Percentiles rank a stretch among this genome's conserved stretches.
Evolutionary conservation across 2,113 vertebrate genomes (phyloP).

Genomic region (Platichthys flesus): DNA sequence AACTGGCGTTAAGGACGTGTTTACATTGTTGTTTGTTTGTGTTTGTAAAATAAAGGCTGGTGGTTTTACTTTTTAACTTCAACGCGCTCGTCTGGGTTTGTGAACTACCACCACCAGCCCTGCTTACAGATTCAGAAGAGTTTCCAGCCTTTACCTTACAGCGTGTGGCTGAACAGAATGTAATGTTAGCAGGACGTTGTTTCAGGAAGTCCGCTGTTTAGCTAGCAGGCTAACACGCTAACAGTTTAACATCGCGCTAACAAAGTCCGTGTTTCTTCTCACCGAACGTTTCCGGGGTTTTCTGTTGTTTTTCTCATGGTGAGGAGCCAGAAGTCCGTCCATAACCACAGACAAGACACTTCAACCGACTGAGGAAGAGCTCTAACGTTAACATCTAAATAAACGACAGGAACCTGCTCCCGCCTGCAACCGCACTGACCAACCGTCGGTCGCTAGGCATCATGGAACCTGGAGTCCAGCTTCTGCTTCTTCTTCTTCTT

Average conservation of each 20-base stretch:
- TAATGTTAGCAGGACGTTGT: slow-evolving; percentile 7
- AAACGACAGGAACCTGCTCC: slow-evolving; percentile 13
- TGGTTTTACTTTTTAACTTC: background rate
- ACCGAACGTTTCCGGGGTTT: slow-evolving; percentile 45
- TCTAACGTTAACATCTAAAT: background rate
- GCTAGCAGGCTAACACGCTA: slow-evolving; percentile 29
- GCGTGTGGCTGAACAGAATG: background rate
- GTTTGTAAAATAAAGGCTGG: background rate
- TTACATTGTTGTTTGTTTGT: background rate
- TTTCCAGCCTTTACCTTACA: background rate
- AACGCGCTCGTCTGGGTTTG: background rate
- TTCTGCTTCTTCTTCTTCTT: background rate
- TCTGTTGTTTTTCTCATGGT: slow-evolving; percentile 56
- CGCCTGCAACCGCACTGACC: slow-evolving; percentile 22
- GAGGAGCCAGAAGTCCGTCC: background rate
- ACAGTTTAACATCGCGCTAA: background rate
- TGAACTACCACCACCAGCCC: too few relatives aligned
- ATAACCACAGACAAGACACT: background rate
- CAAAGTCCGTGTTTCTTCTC: slow-evolving; percentile 18
- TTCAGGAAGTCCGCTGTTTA: slow-evolving; percentile 56
- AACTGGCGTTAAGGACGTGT: background rate
- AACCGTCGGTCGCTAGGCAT: slow-evolving; percentile 25
- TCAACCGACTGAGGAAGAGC: background rate
- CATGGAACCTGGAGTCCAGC: slow-evolving; percentile 52
- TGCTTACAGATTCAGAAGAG: background rate